phyloP scores from a whole-genome alignment of 2,888 invertebrate species.

The Pilophorus perplexus region DNA sequence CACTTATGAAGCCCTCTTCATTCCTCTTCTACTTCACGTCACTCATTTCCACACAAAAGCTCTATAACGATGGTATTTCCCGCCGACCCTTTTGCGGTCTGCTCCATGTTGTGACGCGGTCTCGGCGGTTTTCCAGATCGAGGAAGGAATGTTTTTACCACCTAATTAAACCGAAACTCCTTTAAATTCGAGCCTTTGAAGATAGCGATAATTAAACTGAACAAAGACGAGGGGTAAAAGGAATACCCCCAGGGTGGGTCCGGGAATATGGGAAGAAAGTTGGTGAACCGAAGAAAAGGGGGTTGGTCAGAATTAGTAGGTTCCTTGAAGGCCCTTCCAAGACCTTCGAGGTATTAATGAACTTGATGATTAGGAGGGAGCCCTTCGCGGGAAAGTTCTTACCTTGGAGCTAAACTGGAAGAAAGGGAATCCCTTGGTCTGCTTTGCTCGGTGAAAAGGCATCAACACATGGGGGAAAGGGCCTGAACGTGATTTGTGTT shows the following conservation, averaged over 20 bases:
- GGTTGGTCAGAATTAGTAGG: constrained; percentile 35
- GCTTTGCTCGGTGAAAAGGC: constrained; percentile 16
- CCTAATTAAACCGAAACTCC: constrained; percentile 28
- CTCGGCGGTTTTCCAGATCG: no score
- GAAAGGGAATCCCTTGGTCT: neutral
- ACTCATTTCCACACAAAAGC: no score
- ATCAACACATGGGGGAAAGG: constrained; percentile 14
- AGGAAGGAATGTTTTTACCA: constrained; percentile 27
- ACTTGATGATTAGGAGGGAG: constrained; percentile 33
- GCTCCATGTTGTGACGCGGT: no score
- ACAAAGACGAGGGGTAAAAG: constrained; percentile 17
- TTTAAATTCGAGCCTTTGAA: constrained; percentile 27
- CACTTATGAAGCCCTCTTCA: no score
- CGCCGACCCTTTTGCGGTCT: no score
- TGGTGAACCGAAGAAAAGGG: constrained; percentile 14
- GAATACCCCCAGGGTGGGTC: neutral
- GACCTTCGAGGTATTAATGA: constrained; percentile 32
- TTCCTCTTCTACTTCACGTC: no score
- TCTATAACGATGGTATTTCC: no score
- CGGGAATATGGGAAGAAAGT: constrained; percentile 36
- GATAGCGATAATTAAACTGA: constrained; percentile 33
- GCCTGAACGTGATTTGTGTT: constrained; percentile 41
- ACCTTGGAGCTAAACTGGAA: neutral
- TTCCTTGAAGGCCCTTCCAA: neutral
- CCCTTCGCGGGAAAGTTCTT: constrained; percentile 28